Percentiles rank a stretch among this genome's conserved stretches.
phyloP scores from a whole-genome alignment of 1,140 invertebrate genomes.

The Ridgeia piscesae region DNA sequence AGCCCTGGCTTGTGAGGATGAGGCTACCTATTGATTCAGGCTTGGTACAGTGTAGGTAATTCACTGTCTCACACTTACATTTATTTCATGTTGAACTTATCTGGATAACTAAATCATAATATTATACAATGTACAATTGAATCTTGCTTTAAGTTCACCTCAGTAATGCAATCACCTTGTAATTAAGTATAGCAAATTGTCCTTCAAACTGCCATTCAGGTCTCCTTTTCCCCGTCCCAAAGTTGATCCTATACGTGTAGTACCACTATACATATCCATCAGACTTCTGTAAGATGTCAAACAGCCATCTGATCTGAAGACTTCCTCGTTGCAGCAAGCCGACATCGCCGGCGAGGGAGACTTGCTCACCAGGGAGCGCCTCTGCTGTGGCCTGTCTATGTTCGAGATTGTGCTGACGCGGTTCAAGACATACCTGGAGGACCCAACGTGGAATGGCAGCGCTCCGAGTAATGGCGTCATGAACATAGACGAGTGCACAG shows the following conservation, averaged over 20 bases:
- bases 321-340: constrained; percentile 45
- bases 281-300: not conserved
- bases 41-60: constrained; percentile 87
- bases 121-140: no score
- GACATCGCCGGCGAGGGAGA: constrained; percentile 78
- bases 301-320: not conserved
- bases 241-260: no score
- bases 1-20: no score
- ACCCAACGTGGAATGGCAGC: constrained; percentile 88
- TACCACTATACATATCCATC: no score
- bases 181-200: no score
- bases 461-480: constrained; percentile 87
- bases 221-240: no score
- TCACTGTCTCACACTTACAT: not conserved
- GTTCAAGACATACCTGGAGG: constrained; percentile 77
- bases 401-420: constrained; percentile 92
- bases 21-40: no score
- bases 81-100: not conserved
- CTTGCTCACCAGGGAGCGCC: constrained; percentile 89
- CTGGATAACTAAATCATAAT: not conserved
- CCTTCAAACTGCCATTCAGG: no score
- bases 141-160: no score
- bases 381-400: constrained; percentile 98
- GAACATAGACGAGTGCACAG: constrained; percentile 94
- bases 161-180: no score